A percentile compares a stretch with the other conserved stretches of the same genome.
phyloP scores from a whole-genome alignment of 2,888 invertebrate species.

The Plagiodera versicolora region DNA sequence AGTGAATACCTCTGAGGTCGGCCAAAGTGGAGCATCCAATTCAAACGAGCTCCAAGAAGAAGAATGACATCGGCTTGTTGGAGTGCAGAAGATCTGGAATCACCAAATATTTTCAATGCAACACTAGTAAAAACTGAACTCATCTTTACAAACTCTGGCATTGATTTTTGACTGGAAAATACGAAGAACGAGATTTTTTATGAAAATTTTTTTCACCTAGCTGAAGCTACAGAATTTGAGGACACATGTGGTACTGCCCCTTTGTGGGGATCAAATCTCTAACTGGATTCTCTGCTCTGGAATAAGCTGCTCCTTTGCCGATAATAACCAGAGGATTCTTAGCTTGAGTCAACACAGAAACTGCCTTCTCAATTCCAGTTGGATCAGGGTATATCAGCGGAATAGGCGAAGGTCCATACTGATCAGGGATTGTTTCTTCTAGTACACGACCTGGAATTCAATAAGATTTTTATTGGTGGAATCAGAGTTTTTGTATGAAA shows the following conservation, averaged over 20 bases:
- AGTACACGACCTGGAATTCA: constrained; percentile 28
- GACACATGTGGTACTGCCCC: constrained; percentile 76
- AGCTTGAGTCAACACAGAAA: constrained; percentile 68
- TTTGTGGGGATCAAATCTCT: constrained; percentile 77
- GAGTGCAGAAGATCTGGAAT: constrained; percentile 70
- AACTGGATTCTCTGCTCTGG: constrained; percentile 73
- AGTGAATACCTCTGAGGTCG: constrained; percentile 79
- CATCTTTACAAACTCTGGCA: too few relatives aligned
- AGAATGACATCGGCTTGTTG: constrained; percentile 87
- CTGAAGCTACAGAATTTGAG: constrained; percentile 77
- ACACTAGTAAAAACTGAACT: too few relatives aligned
- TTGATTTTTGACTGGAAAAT: too few relatives aligned
- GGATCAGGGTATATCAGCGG: constrained; percentile 73
- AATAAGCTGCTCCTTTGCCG: constrained; percentile 74
- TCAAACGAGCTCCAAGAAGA: constrained; percentile 74
- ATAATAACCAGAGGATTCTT: constrained; percentile 85
- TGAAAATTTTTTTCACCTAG: too few relatives aligned
- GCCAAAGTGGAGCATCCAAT: constrained; percentile 99
- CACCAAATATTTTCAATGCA: too few relatives aligned
- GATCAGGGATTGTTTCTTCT: constrained; percentile 48
- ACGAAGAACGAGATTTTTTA: too few relatives aligned
- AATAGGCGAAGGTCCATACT: constrained; percentile 62
- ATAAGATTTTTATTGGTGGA: too few relatives aligned
- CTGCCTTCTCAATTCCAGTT: constrained; percentile 63
- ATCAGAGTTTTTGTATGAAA: neutral